Base-by-base conservation (phyloP, 2,888 invertebrate genomes). In the Drosophila quinaria region DNA sequence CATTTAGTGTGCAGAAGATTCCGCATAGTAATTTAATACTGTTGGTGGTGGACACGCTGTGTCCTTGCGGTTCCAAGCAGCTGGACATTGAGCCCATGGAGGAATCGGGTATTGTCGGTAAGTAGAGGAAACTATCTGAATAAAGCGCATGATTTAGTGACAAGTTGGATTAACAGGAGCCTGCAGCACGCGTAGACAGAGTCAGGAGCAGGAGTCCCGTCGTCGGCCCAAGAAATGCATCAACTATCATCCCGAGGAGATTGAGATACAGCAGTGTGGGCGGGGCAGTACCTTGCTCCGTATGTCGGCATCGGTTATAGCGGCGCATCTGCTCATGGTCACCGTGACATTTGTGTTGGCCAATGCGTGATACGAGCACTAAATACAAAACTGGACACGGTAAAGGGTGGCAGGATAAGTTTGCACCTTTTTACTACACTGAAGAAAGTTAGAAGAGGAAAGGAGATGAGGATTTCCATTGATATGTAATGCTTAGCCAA, bases 1-100 rank as follows among this genome's bases (percentile, higher is more conserved):
- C 97, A 29, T 97, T 97, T 93, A 97, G 97, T 93, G 97, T 97
- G 62, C 97, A 97, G 91, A 97, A 97, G 93, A 97, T 98, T 89
- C 97, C 96, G 52, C 96, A 97, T 92, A 97, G 97, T 91, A 98
- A 98, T 94, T 93, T 98, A 85, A 97, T 98, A 87, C 93, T 98
- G 75, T 94, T 98, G 74, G 97, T 97, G 75, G 97, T 97, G 85
- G 97, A 98, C 92, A 97, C 97, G 22, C 93, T 97, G 81, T 97
- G 97, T 92, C 97, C 97, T 54, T 97, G 97, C 93, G 97, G 97
- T 78, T 96, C 96, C 90, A 97, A 97, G 92, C 96, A 96, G 90
- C 94, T 97, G 77, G 96, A 96, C 92, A 97, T 97, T 92, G 95
- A 95, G 65, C 95, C 97, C 74, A 94, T 95, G 88, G 96, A 96